These are phyloP conservation scores for Sapajus apella DNA, from an alignment of 2,113 vertebrate species.

Conservation along the genomic window DNA sequence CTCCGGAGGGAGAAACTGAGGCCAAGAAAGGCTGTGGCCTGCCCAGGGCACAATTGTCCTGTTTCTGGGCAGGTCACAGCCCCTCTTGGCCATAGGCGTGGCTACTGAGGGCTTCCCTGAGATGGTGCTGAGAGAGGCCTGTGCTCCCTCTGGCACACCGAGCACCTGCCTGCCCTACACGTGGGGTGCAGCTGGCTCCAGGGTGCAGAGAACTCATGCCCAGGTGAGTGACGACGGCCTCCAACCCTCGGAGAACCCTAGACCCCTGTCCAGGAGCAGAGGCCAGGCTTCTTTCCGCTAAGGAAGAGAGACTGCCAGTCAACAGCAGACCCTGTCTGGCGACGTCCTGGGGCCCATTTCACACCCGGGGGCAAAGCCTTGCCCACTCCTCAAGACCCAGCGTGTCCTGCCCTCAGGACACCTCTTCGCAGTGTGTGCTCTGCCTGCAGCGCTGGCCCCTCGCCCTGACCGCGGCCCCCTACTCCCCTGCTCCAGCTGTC, in stretches of 20 bases:
- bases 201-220: not conserved
- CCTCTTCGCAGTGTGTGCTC: not conserved
- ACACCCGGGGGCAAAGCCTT: no score
- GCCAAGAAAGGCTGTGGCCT: not conserved
- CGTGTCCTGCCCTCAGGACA: not conserved
- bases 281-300: not conserved
- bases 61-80: no score
- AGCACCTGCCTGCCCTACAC: not conserved
- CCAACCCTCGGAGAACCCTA: not conserved
- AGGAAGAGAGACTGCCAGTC: not conserved
- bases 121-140: not conserved
- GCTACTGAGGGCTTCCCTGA: no score
- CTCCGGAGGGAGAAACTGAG: not conserved
- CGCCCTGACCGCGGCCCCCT: fast-evolving
- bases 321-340: not conserved
- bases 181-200: no score
- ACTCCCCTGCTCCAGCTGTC: no score
- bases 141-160: no score
- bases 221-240: not conserved
- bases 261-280: not conserved
- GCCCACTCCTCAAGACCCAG: not conserved
- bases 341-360: fast-evolving
- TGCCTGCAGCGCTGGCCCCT: not conserved
- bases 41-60: no score
- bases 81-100: no score